Percentiles rank a stretch among this genome's conserved stretches.
These are phyloP conservation scores for Diprion similis DNA, from an alignment of 1,140 invertebrate species.

Conservation along the genomic window DNA sequence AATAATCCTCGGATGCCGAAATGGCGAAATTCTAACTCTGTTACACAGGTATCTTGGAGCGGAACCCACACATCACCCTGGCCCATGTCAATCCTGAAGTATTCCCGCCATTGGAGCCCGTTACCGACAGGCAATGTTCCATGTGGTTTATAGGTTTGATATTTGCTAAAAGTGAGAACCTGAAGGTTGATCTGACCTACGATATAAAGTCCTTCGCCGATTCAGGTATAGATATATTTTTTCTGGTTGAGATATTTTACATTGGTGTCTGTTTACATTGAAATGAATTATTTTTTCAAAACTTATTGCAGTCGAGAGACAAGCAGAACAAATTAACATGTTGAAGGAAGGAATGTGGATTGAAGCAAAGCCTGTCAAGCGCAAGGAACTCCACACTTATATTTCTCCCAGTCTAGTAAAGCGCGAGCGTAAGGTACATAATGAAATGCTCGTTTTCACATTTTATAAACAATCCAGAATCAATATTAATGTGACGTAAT, in stretches of 20 bases:
- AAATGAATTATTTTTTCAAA: constrained; percentile 50
- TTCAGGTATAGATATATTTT: constrained; percentile 59
- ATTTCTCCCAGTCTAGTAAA: constrained; percentile 74
- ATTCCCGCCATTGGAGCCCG: constrained; percentile 66
- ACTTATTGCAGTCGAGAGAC: constrained; percentile 67
- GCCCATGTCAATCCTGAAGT: constrained; percentile 96
- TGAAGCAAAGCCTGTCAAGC: constrained; percentile 78
- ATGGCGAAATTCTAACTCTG: constrained; percentile 39
- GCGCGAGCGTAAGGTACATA: constrained; percentile 67
- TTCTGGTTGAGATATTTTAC: not conserved
- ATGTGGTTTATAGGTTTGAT: constrained; percentile 98
- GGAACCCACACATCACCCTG: constrained; percentile 88
- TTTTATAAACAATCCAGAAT: not conserved
- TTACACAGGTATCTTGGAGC: constrained; percentile 79
- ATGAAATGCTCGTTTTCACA: not conserved
- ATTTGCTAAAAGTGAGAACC: constrained; percentile 85
- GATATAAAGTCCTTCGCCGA: constrained; percentile 92
- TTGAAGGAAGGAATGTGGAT: constrained; percentile 90
- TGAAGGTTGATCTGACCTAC: constrained; percentile 92
- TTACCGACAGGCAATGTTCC: constrained; percentile 65
- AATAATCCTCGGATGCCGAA: constrained; percentile 36
- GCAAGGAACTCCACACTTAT: constrained; percentile 79
- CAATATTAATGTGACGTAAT: not conserved
- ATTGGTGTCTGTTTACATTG: constrained; percentile 53
- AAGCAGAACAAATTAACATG: constrained; percentile 76